Conservation (phyloP, 2,888 invertebrate genomes). For the Patella pellucida region DNA sequence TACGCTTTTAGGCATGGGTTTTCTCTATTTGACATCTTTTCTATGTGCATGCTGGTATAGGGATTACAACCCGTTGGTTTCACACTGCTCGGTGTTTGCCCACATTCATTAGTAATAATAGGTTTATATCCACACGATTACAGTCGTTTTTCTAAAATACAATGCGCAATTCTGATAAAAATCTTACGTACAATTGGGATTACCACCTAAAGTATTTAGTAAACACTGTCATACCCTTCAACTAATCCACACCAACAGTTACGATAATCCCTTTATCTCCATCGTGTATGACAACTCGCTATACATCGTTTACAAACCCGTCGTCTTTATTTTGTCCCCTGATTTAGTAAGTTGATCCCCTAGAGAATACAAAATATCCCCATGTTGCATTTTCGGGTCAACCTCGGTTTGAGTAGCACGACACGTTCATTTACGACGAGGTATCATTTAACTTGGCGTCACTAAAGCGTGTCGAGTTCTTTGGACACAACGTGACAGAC, state of each 20-base stretch:
- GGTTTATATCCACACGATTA: too few relatives aligned
- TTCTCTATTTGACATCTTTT: too few relatives aligned
- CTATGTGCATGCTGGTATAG: too few relatives aligned
- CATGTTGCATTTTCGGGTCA: conserved; percentile 10
- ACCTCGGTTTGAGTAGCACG: neutral
- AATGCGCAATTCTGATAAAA: neutral
- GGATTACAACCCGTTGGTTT: too few relatives aligned
- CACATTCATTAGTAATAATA: too few relatives aligned
- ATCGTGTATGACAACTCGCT: neutral
- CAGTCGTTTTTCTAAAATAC: too few relatives aligned
- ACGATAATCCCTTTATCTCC: neutral
- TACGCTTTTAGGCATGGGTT: too few relatives aligned
- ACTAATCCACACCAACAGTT: conserved; percentile 2
- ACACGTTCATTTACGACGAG: neutral
- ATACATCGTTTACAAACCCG: neutral
- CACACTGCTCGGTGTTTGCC: too few relatives aligned
- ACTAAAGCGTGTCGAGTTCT: conserved; percentile 2
- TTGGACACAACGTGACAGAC: neutral
- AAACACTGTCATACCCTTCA: neutral
- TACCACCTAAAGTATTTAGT: neutral
- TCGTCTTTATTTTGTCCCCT: neutral
- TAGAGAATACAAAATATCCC: neutral
- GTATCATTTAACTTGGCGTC: neutral
- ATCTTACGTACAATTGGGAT: conserved; percentile 4
- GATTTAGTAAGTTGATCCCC: conserved; percentile 2